Evolutionary conservation across 37 sponge, comb jelly and placozoan species (phyloP).

Genomic region (Beroe forskalii): DNA sequence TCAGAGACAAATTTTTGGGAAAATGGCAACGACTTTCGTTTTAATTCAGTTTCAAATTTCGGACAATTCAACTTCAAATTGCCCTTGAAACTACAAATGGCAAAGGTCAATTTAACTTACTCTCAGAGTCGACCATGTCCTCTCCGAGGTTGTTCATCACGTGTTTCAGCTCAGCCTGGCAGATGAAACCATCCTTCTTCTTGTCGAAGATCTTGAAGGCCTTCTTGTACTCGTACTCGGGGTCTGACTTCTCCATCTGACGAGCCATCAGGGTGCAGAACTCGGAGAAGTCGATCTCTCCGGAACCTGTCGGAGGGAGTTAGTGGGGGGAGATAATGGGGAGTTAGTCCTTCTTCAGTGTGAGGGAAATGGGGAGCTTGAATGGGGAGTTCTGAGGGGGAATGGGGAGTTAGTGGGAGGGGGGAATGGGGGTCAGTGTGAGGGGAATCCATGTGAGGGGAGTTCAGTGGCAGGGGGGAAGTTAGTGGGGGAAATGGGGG

Average conservation of each 20-base stretch:
- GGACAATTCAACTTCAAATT: too few species aligned
- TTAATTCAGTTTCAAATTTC: too few species aligned
- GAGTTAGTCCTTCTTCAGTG: too few species aligned
- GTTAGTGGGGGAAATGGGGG: too few species aligned
- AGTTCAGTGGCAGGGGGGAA: too few species aligned
- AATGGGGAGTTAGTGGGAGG: not conserved
- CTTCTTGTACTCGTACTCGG: slow-evolving; percentile 55
- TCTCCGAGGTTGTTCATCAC: slow-evolving; percentile 55
- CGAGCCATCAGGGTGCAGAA: slow-evolving; percentile 65
- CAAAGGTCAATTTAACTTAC: slow-evolving; percentile 16
- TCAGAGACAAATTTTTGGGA: not conserved
- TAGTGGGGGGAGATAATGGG: not conserved
- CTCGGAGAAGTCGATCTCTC: slow-evolving; percentile 62
- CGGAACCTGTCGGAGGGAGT: too few species aligned
- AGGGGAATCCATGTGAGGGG: too few species aligned
- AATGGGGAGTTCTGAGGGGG: not conserved
- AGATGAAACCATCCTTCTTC: slow-evolving; percentile 6
- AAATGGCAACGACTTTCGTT: too few species aligned
- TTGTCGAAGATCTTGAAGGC: slow-evolving; percentile 64
- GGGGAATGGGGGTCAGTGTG: too few species aligned
- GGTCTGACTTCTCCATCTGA: slow-evolving; percentile 64
- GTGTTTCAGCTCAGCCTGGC: slow-evolving; percentile 35
- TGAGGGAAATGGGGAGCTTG: not conserved
- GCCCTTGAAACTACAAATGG: not conserved
- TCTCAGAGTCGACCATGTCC: slow-evolving; percentile 54